Evolutionary conservation across 1,140 invertebrate genomes (phyloP).

Genomic region (Cyclina sinensis): DNA sequence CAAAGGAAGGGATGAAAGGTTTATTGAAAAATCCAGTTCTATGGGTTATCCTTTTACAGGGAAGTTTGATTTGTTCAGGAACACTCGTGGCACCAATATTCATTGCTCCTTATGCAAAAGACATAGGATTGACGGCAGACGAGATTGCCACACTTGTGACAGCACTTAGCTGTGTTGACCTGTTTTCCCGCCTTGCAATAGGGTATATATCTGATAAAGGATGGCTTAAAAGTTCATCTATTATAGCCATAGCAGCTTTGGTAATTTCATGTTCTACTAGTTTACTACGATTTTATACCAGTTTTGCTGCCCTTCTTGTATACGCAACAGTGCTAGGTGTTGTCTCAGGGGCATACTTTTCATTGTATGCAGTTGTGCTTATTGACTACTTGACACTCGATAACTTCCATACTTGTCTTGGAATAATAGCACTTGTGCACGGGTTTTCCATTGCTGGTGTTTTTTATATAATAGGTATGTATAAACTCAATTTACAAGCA

Average conservation of each 20-base stretch:
- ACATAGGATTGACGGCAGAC: background rate
- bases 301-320: background rate
- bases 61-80: slow-evolving; percentile 1
- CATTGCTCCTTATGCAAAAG: slow-evolving; percentile 47
- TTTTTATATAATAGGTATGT: slow-evolving; percentile 49
- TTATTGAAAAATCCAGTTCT: background rate
- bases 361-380: slow-evolving; percentile 14
- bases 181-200: background rate
- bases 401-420: slow-evolving; percentile 8
- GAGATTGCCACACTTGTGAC: slow-evolving; percentile 7
- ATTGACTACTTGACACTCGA: slow-evolving; percentile 40
- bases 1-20: too few relatives aligned
- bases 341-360: slow-evolving; percentile 43
- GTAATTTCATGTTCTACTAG: background rate
- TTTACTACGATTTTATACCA: slow-evolving; percentile 11
- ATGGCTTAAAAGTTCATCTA: background rate
- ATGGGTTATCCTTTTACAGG: background rate
- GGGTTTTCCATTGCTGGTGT: slow-evolving; percentile 3
- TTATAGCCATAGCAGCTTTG: background rate
- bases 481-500: background rate
- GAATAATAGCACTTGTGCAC: slow-evolving; percentile 31
- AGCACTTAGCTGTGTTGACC: slow-evolving; percentile 2
- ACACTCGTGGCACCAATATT: background rate
- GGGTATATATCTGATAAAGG: slow-evolving; percentile 14
- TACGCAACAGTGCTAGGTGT: slow-evolving; percentile 13